These are phyloP conservation scores for Yponomeuta plumbellus DNA, from an alignment of 2,888 invertebrate genomes.

Conservation along the genomic window DNA sequence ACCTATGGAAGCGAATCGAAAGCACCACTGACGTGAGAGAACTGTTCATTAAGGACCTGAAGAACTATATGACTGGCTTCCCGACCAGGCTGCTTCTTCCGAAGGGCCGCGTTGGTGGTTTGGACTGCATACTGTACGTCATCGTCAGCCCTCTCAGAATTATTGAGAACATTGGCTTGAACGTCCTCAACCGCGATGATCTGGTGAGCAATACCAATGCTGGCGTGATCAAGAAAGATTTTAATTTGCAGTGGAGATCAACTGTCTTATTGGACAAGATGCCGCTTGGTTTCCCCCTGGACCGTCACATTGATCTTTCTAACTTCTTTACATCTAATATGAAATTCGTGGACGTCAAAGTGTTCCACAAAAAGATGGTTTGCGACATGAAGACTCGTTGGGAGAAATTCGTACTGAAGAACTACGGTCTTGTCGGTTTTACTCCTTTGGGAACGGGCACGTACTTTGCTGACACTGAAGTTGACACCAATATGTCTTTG, in stretches of 20 bases:
- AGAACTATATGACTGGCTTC: conserved; percentile 78
- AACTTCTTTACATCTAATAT: conserved; percentile 81
- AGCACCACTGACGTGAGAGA: conserved; percentile 65
- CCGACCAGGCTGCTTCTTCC: conserved; percentile 84
- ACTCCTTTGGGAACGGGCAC: conserved; percentile 43
- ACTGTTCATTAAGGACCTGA: conserved; percentile 50
- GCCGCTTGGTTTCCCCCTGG: conserved; percentile 85
- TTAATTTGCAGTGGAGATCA: conserved; percentile 49
- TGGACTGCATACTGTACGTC: conserved; percentile 79
- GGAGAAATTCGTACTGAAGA: conserved; percentile 52
- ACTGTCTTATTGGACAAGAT: conserved; percentile 75
- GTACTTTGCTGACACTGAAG: conserved; percentile 47
- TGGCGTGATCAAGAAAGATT: conserved; percentile 46
- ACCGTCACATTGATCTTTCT: conserved; percentile 77
- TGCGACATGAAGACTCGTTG: conserved; percentile 66
- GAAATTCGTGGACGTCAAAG: conserved; percentile 78
- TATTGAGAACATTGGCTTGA: conserved; percentile 52
- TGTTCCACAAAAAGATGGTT: conserved; percentile 77
- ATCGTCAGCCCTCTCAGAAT: conserved; percentile 75
- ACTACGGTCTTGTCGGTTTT: conserved; percentile 47
- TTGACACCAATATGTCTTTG: conserved; percentile 28
- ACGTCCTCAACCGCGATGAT: conserved; percentile 15
- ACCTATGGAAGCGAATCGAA: conserved; percentile 79
- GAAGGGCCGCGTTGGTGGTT: conserved; percentile 80
- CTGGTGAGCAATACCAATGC: conserved; percentile 50